Conservation (phyloP, 2,888 invertebrate genomes). For the Sarcophaga variegata region DNA sequence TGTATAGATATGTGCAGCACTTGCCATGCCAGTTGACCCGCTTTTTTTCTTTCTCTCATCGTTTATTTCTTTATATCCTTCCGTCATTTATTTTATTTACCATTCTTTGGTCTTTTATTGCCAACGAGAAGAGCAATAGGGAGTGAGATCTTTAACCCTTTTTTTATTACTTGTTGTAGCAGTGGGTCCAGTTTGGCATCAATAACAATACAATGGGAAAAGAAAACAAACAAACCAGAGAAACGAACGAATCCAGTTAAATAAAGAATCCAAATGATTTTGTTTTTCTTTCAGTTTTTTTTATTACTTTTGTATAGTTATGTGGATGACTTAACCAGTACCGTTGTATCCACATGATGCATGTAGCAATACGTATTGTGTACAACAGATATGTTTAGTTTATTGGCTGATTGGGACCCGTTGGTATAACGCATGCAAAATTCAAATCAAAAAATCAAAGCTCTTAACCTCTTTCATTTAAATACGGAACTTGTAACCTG, state of each 20-base stretch:
- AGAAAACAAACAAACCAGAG: not conserved
- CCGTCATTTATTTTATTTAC: no score
- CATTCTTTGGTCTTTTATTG: not conserved
- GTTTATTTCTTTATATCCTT: no score
- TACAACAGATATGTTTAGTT: no score
- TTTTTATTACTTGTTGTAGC: not conserved
- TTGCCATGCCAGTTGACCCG: no score
- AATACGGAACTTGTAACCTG: no score
- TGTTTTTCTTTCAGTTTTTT: not conserved
- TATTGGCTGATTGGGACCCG: no score
- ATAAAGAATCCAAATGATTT: constrained; percentile 15
- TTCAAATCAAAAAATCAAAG: no score
- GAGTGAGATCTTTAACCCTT: no score
- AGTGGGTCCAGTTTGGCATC: not conserved
- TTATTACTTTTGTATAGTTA: constrained; percentile 15
- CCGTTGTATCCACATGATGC: constrained; percentile 50
- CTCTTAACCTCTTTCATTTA: no score
- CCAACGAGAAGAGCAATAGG: no score
- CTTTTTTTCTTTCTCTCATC: no score
- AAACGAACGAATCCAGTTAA: not conserved
- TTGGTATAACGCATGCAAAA: no score
- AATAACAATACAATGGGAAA: constrained; percentile 9
- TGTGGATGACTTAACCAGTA: constrained; percentile 56
- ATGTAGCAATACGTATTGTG: not conserved
- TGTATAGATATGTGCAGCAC: not conserved